phyloP scores from a whole-genome alignment of 2,797 vertebrate species.

The Spea hammondii region DNA sequence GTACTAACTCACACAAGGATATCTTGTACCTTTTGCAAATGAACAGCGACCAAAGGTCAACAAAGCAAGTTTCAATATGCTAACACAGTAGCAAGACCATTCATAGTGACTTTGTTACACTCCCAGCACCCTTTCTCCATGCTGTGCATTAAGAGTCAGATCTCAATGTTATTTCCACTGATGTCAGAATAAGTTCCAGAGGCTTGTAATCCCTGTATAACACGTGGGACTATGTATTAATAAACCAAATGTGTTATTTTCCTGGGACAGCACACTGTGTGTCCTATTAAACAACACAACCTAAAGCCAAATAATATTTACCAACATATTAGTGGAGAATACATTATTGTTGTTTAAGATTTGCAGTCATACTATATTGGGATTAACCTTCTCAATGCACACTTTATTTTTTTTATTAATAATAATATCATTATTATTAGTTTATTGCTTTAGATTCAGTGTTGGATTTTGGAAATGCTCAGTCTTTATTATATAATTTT shows the following conservation, averaged over 20 bases:
- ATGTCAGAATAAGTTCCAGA: conserved; percentile 30
- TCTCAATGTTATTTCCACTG: conserved; percentile 39
- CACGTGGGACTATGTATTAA: neutral
- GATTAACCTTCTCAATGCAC: too few species aligned
- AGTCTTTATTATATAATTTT: too few species aligned
- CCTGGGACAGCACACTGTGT: conserved; percentile 1
- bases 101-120: conserved; percentile 25
- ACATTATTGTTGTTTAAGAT: too few species aligned
- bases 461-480: too few species aligned
- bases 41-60: conserved; percentile 13
- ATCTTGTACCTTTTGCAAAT: neutral
- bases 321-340: too few species aligned
- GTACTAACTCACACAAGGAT: neutral
- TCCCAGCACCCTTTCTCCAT: conserved; percentile 8
- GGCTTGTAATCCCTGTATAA: conserved; percentile 8
- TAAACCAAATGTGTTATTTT: conserved; percentile 1
- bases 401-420: too few species aligned
- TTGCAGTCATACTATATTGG: too few species aligned
- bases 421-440: too few species aligned
- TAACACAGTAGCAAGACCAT: conserved; percentile 15
- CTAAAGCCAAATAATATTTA: too few species aligned
- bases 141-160: neutral
- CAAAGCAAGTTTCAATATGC: conserved; percentile 16
- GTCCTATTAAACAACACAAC: neutral
- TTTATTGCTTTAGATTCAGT: too few species aligned